Evolutionary conservation across 1,140 invertebrate genomes (phyloP).

Genomic region (Micrasema longulum): DNA sequence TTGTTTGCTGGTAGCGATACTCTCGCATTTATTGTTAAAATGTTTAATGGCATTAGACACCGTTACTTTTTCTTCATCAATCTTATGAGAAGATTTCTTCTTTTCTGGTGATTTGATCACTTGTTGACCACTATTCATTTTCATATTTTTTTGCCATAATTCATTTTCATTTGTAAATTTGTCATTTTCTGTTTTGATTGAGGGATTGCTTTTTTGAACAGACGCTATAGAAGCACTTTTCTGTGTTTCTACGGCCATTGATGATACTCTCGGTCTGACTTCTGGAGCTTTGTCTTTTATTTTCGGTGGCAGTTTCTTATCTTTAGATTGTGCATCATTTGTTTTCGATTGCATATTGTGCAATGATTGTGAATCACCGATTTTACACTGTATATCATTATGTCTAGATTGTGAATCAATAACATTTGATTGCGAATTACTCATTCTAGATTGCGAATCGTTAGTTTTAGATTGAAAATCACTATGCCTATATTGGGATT

Average conservation of each 20-base stretch:
- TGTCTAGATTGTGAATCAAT: no score
- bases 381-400: no score
- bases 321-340: no score
- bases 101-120: conserved; percentile 9
- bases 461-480: no score
- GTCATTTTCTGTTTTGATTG: not conserved
- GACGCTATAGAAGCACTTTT: not conserved
- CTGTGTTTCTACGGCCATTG: not conserved
- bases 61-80: conserved; percentile 40
- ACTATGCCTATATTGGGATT: no score
- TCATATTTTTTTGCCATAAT: conserved; percentile 12
- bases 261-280: conserved; percentile 12
- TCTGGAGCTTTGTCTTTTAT: no score
- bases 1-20: conserved; percentile 38
- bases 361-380: no score
- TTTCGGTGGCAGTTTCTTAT: no score
- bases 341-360: no score
- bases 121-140: not conserved
- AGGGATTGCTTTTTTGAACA: not conserved
- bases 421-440: no score
- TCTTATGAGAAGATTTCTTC: conserved; percentile 14
- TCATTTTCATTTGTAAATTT: not conserved
- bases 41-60: conserved; percentile 52
- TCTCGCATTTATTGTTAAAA: conserved; percentile 53
- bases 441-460: no score